Percentiles rank a stretch among this genome's conserved stretches.
Conservation (phyloP, 2,888 invertebrate species). For the Sabellastarte sp. region DNA sequence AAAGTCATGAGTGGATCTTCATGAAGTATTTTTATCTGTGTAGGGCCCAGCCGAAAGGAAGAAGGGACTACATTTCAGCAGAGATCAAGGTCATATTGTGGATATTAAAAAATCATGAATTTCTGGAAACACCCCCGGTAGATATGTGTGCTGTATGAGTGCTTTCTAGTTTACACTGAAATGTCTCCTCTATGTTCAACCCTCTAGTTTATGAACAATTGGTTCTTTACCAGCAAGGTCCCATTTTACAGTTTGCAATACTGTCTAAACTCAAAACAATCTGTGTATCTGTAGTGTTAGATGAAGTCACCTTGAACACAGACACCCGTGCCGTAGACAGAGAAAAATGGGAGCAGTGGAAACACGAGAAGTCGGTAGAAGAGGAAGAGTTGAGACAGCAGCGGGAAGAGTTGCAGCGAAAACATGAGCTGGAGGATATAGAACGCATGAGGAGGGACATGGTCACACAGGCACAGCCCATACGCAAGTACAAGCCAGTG, state of each 20-base stretch:
- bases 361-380: conserved; percentile 39
- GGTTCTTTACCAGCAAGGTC: background rate
- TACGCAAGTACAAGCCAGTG: conserved; percentile 46
- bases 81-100: no score
- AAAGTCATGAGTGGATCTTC: no score
- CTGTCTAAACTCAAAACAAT: background rate
- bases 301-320: conserved; percentile 68
- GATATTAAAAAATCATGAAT: no score
- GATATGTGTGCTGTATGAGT: no score
- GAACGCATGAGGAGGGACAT: conserved; percentile 41
- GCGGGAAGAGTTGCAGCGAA: conserved; percentile 26
- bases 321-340: conserved; percentile 65
- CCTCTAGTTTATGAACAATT: no score
- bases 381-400: conserved; percentile 30
- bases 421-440: conserved; percentile 42
- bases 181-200: no score
- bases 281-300: conserved; percentile 43
- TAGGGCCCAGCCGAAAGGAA: no score
- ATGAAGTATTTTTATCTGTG: no score
- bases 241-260: background rate
- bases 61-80: no score
- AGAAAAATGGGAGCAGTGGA: conserved; percentile 42
- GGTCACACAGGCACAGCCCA: conserved; percentile 47
- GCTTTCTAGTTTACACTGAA: no score
- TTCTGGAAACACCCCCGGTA: no score